Percentiles rank a stretch among this genome's conserved stretches.
Evolutionary conservation across 2,797 vertebrate genomes (phyloP).

Genomic region (Vultur gryphus): DNA sequence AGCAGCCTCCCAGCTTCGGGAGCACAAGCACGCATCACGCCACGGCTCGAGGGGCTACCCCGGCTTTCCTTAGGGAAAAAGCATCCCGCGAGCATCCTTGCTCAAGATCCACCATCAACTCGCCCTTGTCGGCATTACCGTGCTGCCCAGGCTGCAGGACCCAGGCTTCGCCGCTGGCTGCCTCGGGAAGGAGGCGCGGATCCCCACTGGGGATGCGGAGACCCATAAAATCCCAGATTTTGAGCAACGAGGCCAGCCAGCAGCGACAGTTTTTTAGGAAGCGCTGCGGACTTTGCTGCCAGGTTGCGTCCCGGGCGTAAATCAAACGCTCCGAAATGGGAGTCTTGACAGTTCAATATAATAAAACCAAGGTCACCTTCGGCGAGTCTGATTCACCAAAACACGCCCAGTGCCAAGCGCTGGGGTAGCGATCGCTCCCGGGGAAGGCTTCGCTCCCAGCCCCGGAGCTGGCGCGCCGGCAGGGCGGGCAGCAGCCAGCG

Average conservation of each 20-base stretch:
- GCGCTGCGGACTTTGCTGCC: neutral
- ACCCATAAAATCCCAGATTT: neutral
- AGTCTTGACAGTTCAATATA: neutral
- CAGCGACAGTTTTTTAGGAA: neutral
- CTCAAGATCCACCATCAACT: neutral
- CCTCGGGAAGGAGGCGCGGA: rapidly evolving
- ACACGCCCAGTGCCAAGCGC: neutral
- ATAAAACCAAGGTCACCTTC: constrained; percentile 13
- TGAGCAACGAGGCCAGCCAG: neutral
- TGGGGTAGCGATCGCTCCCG: rapidly evolving
- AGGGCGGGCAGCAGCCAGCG: neutral
- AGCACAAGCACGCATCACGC: neutral
- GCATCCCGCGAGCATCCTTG: neutral
- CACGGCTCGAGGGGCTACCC: neutral
- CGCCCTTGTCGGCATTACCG: rapidly evolving
- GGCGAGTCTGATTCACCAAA: neutral
- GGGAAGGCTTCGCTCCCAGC: neutral
- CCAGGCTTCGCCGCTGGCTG: neutral
- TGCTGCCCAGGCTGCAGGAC: neutral
- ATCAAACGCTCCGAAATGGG: neutral
- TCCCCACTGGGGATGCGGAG: rapidly evolving
- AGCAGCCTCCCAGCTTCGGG: neutral
- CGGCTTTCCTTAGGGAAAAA: neutral
- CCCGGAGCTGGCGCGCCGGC: neutral
- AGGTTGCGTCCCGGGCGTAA: neutral